A percentile compares a stretch with the other conserved stretches of the same genome.
Conservation (phyloP, 2,797 vertebrate genomes). For the Esox masquinongy region DNA sequence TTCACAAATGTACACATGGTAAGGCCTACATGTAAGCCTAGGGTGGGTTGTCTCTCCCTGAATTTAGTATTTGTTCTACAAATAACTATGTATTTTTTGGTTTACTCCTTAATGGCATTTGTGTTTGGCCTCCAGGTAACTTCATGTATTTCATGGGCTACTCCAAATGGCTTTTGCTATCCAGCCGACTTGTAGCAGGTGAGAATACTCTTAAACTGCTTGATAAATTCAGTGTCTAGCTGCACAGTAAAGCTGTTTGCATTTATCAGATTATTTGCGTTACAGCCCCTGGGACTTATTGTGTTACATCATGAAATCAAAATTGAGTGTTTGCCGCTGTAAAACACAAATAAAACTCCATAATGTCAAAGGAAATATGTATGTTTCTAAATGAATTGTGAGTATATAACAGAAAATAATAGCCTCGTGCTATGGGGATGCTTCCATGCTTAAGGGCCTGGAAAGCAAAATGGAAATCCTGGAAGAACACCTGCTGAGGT, state of each 20-base stretch:
- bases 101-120: constrained; percentile 83
- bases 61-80: constrained; percentile 73
- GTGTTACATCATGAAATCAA: no score
- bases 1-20: no score
- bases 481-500: no score
- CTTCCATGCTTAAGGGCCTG: no score
- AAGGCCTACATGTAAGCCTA: no score
- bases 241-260: background rate
- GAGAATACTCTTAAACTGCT: constrained; percentile 18
- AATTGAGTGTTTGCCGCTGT: no score
- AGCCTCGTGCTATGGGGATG: no score
- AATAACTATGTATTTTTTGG: constrained; percentile 86
- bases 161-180: constrained; percentile 84
- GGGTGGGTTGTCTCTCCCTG: constrained; percentile 64
- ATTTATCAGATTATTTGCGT: background rate
- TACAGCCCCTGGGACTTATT: background rate
- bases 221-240: background rate
- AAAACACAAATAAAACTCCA: no score
- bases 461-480: no score
- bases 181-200: constrained; percentile 85
- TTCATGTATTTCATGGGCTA: constrained; percentile 85
- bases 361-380: no score
- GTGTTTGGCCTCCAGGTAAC: constrained; percentile 71
- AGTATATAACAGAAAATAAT: no score
- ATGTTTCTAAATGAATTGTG: no score